Percentiles rank a stretch among this genome's conserved stretches.
Conservation (phyloP, 1,140 invertebrate genomes). For the Phymastichus coffea region DNA sequence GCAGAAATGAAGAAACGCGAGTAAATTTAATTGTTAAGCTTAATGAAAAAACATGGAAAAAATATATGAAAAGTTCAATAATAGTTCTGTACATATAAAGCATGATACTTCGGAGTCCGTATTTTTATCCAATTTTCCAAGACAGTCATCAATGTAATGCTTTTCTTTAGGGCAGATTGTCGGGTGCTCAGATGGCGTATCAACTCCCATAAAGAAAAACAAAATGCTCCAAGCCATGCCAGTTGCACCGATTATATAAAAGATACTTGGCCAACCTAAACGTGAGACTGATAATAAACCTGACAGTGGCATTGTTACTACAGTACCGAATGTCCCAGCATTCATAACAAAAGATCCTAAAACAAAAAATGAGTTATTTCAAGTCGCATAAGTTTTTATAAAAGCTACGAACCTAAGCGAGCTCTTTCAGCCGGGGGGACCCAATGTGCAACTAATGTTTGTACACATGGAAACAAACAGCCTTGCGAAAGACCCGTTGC, state of each 20-base stretch:
- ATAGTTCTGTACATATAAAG: background rate
- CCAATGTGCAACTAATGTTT: slow-evolving; percentile 3
- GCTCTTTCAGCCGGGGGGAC: slow-evolving; percentile 11
- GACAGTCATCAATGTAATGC: slow-evolving; percentile 58
- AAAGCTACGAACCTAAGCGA: slow-evolving; percentile 1
- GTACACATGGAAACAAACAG: slow-evolving; percentile 4
- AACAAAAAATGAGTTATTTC: too few species aligned
- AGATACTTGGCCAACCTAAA: slow-evolving; percentile 77
- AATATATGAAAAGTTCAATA: background rate
- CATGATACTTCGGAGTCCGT: background rate
- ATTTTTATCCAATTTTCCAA: slow-evolving; percentile 8
- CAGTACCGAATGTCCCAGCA: slow-evolving; percentile 69
- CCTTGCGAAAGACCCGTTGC: background rate
- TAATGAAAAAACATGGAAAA: background rate
- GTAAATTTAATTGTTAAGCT: too few species aligned
- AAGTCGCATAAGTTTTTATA: too few species aligned
- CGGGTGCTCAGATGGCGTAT: slow-evolving; percentile 64
- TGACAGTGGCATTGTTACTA: slow-evolving; percentile 69
- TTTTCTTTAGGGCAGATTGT: slow-evolving; percentile 65
- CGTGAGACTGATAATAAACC: slow-evolving; percentile 65
- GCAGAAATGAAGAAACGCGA: too few species aligned
- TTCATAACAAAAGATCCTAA: slow-evolving; percentile 47
- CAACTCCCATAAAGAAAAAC: slow-evolving; percentile 66
- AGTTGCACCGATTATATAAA: slow-evolving; percentile 71
- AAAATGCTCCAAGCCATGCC: slow-evolving; percentile 62